Evolutionary conservation across 2,888 invertebrate species (phyloP).

Genomic region (Cremastinae sp.): DNA sequence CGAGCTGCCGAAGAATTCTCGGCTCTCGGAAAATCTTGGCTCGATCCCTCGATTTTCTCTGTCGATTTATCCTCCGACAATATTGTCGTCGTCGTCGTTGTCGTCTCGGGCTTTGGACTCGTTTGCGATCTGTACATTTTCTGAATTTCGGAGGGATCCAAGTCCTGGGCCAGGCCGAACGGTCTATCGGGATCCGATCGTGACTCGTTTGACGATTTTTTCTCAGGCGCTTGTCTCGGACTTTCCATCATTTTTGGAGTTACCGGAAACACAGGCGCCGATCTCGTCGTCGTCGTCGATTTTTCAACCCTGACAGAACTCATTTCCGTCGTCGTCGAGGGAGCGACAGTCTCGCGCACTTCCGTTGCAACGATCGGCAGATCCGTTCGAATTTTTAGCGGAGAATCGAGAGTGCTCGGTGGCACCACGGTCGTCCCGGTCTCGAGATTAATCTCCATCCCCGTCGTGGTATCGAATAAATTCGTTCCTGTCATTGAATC

Average conservation of each 20-base stretch:
- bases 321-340: conserved; percentile 55
- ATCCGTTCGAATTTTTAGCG: conserved; percentile 5
- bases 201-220: conserved; percentile 36
- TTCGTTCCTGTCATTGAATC: conserved; percentile 33
- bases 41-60: conserved; percentile 13
- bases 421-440: conserved; percentile 31
- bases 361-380: neutral
- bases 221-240: conserved; percentile 31
- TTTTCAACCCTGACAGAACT: conserved; percentile 58
- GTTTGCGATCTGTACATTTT: conserved; percentile 74
- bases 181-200: conserved; percentile 61
- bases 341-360: neutral
- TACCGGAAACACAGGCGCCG: conserved; percentile 69
- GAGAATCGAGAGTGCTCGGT: conserved; percentile 25
- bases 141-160: conserved; percentile 77
- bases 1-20: conserved; percentile 55
- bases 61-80: conserved; percentile 50
- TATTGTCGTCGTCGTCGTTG: conserved; percentile 52
- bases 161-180: conserved; percentile 66
- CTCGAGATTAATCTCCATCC: conserved; percentile 5
- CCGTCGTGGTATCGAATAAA: conserved; percentile 16
- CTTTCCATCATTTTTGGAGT: conserved; percentile 67
- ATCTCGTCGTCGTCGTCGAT: conserved; percentile 40
- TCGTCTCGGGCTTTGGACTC: conserved; percentile 55
- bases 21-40: conserved; percentile 41